A percentile compares a stretch with the other conserved stretches of the same genome.
Evolutionary conservation across 2,888 invertebrate species (phyloP).

Genomic region (Branchinecta sandiegonensis): DNA sequence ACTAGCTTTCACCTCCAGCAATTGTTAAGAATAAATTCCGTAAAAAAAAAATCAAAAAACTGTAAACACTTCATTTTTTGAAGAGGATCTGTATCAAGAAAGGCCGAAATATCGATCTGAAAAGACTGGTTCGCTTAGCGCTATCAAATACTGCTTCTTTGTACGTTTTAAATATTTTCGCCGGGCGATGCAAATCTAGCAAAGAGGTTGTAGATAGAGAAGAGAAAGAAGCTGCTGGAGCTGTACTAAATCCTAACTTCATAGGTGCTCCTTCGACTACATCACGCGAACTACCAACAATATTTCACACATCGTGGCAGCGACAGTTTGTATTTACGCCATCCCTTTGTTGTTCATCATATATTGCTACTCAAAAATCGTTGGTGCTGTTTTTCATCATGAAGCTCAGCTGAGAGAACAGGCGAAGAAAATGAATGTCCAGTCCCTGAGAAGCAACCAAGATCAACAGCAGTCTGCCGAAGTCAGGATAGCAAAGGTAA

Average conservation of each 20-base stretch:
- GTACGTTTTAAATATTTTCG: no score
- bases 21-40: no score
- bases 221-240: no score
- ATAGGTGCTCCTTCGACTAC: slow-evolving; percentile 1
- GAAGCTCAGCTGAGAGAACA: slow-evolving; percentile 28
- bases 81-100: no score
- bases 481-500: slow-evolving; percentile 28
- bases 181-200: no score
- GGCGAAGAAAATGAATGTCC: slow-evolving; percentile 29
- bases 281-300: slow-evolving; percentile 1
- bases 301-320: neutral
- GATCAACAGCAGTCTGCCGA: slow-evolving; percentile 28
- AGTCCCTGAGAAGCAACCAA: slow-evolving; percentile 27
- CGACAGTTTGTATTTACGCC: neutral
- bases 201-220: no score
- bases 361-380: slow-evolving; percentile 40
- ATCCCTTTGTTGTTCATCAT: slow-evolving; percentile 1
- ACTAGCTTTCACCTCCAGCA: no score
- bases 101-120: no score
- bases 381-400: slow-evolving; percentile 40
- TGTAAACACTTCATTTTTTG: no score
- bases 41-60: no score
- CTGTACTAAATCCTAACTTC: neutral
- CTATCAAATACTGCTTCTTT: no score
- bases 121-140: no score